Base-by-base conservation (phyloP, 2,888 invertebrate genomes). In the Zygogramma bicolorata region DNA sequence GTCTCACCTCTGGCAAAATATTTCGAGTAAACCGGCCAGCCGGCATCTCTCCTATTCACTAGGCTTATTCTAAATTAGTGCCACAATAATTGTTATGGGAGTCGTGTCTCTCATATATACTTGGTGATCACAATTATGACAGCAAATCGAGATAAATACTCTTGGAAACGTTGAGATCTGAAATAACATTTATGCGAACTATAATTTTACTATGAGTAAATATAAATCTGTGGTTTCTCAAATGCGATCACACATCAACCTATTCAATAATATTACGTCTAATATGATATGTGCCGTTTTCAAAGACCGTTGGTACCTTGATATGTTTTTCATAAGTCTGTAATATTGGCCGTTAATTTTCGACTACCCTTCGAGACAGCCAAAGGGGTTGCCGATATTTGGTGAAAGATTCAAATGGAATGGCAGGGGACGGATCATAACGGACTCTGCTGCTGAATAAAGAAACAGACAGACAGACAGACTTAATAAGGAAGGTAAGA, bases 401-500 rank as follows among this genome's bases (percentile, higher is more conserved):
- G 63, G 34, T 53, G 18, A 27, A 15, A 53, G 53, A 53, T 59
- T 57, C 6, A 20, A 67, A 18, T n/a, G 42, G n/a, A 46, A 42
- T 59, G 40, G 73, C 31, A 76, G 78, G 82, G 84, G 84, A 84
- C 84, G 84, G 84, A 83, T 81, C 73, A 79, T 78, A 80, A 82
- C 81, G 84, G 86, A 86, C 86, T 86, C 87, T 86, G 86, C 86
- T 87, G 86, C 85, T 82, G 80, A 77, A 75, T 65, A 67, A 75
- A 57, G 68, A 74, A 70, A 73, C 73, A 75, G 73, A 80, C 79
- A 80, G 77, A 77, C 70, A 77, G 75, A 77, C 73, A 75, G 74
- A 70, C 61, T 79, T 82, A 83, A 77, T 85, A 84, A 70, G 85
- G 86, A 73, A 86, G 84, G 78, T 87, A 87, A 70, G 93, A 93